Percentiles rank a stretch among this genome's conserved stretches.
These are phyloP conservation scores for Hoplodrina blanda DNA, from an alignment of 2,888 invertebrate genomes.

Conservation along the genomic window DNA sequence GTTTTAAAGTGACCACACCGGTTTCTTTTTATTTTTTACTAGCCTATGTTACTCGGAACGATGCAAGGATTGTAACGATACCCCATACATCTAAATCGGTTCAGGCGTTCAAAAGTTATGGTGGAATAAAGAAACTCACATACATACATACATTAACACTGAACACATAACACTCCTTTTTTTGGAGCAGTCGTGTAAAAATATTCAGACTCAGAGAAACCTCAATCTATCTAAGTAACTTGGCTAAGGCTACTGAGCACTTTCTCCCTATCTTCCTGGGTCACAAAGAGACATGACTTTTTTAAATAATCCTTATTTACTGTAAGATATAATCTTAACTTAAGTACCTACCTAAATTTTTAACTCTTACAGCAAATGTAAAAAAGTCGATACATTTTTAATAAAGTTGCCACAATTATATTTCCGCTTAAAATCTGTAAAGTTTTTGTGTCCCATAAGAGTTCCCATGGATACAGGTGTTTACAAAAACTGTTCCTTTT, in stretches of 20 bases:
- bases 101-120: too few species aligned
- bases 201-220: neutral
- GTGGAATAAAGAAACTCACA: too few species aligned
- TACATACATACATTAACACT: too few species aligned
- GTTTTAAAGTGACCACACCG: too few species aligned
- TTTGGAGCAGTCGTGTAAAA: too few species aligned
- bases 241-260: neutral
- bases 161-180: too few species aligned
- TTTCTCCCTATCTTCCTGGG: neutral
- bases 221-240: neutral
- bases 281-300: too few species aligned
- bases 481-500: slow-evolving; percentile 82
- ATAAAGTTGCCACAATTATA: slow-evolving; percentile 45
- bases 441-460: slow-evolving; percentile 72
- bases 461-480: slow-evolving; percentile 87
- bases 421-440: slow-evolving; percentile 70
- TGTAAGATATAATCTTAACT: neutral
- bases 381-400: slow-evolving; percentile 30
- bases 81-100: too few species aligned
- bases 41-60: too few species aligned
- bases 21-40: too few species aligned
- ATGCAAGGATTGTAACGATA: too few species aligned
- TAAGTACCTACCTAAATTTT: neutral
- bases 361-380: slow-evolving; percentile 5
- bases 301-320: too few species aligned